phyloP scores from a whole-genome alignment of 92 coral and sea anemone species.

The Phenganax subtilis region DNA sequence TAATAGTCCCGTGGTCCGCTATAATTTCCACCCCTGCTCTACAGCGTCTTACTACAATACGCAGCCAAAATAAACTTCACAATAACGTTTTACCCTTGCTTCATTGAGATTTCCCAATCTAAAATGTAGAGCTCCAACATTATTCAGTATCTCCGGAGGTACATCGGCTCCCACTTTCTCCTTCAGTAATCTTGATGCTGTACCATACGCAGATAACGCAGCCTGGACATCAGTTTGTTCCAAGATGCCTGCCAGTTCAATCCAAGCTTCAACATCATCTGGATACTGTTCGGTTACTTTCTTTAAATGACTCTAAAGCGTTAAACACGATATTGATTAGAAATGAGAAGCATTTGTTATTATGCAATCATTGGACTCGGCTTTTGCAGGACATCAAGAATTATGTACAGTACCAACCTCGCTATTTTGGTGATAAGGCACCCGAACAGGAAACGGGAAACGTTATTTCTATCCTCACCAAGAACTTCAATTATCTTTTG shows the following conservation, averaged over 20 bases:
- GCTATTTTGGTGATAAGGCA: too few species aligned
- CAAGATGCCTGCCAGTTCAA: slow-evolving; percentile 93
- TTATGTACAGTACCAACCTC: too few species aligned
- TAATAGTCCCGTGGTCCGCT: too few species aligned
- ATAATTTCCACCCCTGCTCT: too few species aligned
- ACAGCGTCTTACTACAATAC: too few species aligned
- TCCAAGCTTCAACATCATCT: slow-evolving; percentile 99
- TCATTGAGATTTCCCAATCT: slow-evolving; percentile 92
- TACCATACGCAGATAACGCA: slow-evolving; percentile 89
- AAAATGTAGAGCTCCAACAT: slow-evolving; percentile 94
- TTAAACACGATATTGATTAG: too few species aligned
- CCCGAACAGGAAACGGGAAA: too few species aligned
- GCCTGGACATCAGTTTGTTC: slow-evolving; percentile 98
- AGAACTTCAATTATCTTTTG: too few species aligned
- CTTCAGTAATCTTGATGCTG: slow-evolving; percentile 83
- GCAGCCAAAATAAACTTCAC: not conserved
- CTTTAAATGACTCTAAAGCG: slow-evolving; percentile 71
- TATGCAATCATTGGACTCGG: too few species aligned
- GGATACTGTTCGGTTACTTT: slow-evolving; percentile 96
- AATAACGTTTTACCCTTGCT: slow-evolving; percentile 61
- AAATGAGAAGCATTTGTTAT: too few species aligned
- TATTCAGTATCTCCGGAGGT: slow-evolving; percentile 94
- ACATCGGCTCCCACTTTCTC: slow-evolving; percentile 98
- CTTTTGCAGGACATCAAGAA: too few species aligned
- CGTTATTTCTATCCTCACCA: too few species aligned